Evolutionary conservation across 2,888 invertebrate species (phyloP).

Genomic region (Macrophya annulata): DNA sequence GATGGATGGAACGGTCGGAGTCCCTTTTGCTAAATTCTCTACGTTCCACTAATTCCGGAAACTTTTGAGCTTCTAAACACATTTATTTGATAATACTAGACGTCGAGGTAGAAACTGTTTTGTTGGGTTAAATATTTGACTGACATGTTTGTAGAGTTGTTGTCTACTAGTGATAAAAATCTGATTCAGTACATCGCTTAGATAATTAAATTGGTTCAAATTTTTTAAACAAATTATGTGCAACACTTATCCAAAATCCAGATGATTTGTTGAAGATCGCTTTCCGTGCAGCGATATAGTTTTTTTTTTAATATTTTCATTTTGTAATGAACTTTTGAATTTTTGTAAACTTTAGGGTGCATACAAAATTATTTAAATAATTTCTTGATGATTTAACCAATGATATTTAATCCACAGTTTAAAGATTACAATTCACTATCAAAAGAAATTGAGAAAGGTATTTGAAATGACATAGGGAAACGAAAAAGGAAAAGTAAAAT

Average conservation of each 20-base stretch:
- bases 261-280: no score
- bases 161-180: slow-evolving; percentile 3
- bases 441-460: background rate
- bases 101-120: background rate
- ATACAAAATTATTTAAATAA: no score
- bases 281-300: no score
- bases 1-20: slow-evolving; percentile 1
- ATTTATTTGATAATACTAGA: background rate
- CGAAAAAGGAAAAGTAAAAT: no score
- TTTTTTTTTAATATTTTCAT: no score
- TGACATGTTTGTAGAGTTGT: background rate
- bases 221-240: no score
- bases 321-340: no score
- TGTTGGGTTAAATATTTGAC: background rate
- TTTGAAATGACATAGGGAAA: no score
- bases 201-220: no score
- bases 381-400: no score
- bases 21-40: background rate
- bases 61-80: background rate
- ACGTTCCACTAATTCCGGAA: background rate
- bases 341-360: no score
- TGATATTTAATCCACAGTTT: background rate
- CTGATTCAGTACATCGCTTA: background rate
- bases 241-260: no score
- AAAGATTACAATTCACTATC: background rate